These are phyloP conservation scores for Argyrosomus regius DNA, from an alignment of 2,797 vertebrate species.

Conservation along the genomic window DNA sequence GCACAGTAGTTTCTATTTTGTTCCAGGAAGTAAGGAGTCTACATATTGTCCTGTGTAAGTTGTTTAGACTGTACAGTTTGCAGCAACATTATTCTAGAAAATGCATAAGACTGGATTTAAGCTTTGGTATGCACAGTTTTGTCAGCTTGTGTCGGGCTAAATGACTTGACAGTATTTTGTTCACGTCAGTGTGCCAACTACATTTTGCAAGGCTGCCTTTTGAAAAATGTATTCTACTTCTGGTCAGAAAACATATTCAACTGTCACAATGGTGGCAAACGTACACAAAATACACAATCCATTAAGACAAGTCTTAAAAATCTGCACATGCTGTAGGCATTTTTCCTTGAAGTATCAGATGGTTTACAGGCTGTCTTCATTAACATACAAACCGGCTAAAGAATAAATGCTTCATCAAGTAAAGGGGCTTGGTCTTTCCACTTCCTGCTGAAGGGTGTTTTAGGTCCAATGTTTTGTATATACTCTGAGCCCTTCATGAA, in stretches of 20 bases:
- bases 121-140: slow-evolving; percentile 90
- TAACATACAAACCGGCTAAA: slow-evolving; percentile 67
- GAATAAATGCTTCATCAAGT: slow-evolving; percentile 76
- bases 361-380: slow-evolving; percentile 49
- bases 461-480: slow-evolving; percentile 71
- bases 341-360: slow-evolving; percentile 43
- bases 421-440: slow-evolving; percentile 69
- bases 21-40: slow-evolving; percentile 84
- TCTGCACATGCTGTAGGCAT: slow-evolving; percentile 75
- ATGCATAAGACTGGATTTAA: slow-evolving; percentile 87
- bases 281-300: slow-evolving; percentile 62
- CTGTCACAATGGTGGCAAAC: slow-evolving; percentile 62
- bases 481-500: slow-evolving; percentile 77
- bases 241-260: slow-evolving; percentile 39
- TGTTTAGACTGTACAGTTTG: slow-evolving; percentile 67
- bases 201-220: slow-evolving; percentile 66
- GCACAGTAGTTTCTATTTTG: slow-evolving; percentile 85
- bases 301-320: slow-evolving; percentile 66
- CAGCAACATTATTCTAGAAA: slow-evolving; percentile 84
- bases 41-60: slow-evolving; percentile 62
- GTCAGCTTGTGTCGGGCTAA: slow-evolving; percentile 70
- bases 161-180: slow-evolving; percentile 58
- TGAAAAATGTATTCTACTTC: slow-evolving; percentile 39
- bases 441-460: slow-evolving; percentile 67
- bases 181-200: slow-evolving; percentile 67